phyloP scores from a whole-genome alignment of 2,888 invertebrate species.

The Aricia artaxerxes region DNA sequence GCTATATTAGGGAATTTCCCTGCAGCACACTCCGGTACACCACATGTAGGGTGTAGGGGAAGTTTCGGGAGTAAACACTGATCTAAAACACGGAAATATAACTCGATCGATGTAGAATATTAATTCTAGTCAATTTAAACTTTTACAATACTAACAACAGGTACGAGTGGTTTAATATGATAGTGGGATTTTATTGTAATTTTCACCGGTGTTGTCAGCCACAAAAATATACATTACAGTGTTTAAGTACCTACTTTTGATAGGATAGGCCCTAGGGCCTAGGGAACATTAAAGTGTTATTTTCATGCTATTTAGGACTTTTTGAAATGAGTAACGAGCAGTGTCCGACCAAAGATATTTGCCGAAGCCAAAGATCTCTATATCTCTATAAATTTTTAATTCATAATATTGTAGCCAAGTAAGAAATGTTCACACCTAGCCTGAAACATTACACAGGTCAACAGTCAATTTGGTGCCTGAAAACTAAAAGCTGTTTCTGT shows the following conservation, averaged over 20 bases:
- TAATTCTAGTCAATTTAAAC: neutral
- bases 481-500: no score
- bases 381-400: neutral
- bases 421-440: neutral
- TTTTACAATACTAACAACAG: conserved; percentile 7
- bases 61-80: neutral
- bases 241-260: neutral
- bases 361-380: neutral
- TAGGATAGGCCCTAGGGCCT: neutral
- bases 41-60: neutral
- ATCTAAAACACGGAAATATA: neutral
- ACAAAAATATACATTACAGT: neutral
- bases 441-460: no score
- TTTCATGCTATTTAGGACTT: neutral
- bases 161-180: neutral
- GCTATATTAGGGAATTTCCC: neutral
- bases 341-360: neutral
- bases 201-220: neutral
- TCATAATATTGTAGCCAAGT: neutral
- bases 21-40: neutral
- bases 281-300: neutral
- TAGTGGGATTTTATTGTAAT: neutral
- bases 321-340: neutral
- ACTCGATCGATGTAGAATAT: neutral
- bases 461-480: no score